Conservation (phyloP, 1,140 invertebrate genomes). For the Penaeus japonicus region DNA sequence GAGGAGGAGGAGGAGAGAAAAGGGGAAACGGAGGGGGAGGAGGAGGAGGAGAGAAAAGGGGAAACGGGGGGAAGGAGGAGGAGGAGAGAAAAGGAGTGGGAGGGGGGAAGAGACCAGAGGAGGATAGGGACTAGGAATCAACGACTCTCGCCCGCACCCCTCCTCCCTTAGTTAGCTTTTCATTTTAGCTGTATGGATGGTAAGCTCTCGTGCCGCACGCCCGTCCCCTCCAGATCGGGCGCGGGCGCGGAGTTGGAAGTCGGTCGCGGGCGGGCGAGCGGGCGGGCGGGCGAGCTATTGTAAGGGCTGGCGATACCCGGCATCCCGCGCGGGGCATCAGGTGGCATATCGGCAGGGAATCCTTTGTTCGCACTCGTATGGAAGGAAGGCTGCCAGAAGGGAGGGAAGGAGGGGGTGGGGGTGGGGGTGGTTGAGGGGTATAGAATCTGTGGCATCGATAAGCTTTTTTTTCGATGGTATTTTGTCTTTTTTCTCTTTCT, state of each 20-base stretch:
- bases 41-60: background rate
- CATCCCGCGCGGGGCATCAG: constrained; percentile 25
- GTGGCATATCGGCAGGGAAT: constrained; percentile 34
- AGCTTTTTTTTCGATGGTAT: too few species aligned
- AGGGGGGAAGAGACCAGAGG: background rate
- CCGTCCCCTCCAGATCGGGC: too few species aligned
- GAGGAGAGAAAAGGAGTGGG: background rate
- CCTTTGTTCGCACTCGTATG: constrained; percentile 29
- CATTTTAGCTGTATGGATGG: too few species aligned
- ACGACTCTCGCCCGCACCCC: too few species aligned
- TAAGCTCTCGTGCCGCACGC: too few species aligned
- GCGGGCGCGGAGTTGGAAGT: too few species aligned
- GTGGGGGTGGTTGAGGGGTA: too few species aligned
- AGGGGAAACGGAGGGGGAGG: background rate
- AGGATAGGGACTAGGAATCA: background rate
- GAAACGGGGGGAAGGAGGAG: background rate
- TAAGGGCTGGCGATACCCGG: background rate
- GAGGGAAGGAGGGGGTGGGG: too few species aligned
- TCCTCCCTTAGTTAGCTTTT: too few species aligned
- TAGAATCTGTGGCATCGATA: too few species aligned
- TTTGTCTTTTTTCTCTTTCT: too few species aligned
- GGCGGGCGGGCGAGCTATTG: background rate
- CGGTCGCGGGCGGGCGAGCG: background rate
- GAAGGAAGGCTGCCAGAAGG: too few species aligned
- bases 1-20: background rate